These are phyloP conservation scores for Lepidurus couesii DNA, from an alignment of 1,140 invertebrate genomes.

Conservation along the genomic window DNA sequence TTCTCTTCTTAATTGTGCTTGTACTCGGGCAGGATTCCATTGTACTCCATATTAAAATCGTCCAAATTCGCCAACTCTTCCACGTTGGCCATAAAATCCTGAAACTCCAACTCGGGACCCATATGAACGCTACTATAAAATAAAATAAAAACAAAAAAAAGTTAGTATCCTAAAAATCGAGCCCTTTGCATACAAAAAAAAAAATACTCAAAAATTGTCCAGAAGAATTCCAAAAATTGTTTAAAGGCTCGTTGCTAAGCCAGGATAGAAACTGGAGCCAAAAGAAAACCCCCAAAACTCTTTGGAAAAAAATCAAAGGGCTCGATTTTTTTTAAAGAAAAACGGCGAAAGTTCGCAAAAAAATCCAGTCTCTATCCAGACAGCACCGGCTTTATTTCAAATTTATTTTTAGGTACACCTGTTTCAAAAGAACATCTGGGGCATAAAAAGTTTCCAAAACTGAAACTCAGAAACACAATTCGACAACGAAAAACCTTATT, in stretches of 20 bases:
- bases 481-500: not conserved
- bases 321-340: slow-evolving; percentile 6
- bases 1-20: slow-evolving; percentile 18
- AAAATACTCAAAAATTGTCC: not conserved
- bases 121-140: not conserved
- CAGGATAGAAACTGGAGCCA: slow-evolving; percentile 32
- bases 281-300: not conserved
- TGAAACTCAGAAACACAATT: not conserved
- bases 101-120: slow-evolving; percentile 23
- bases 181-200: slow-evolving; percentile 23
- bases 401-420: not conserved
- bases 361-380: slow-evolving; percentile 17
- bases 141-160: not conserved
- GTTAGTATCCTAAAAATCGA: slow-evolving; percentile 28
- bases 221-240: not conserved
- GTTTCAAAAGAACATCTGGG: slow-evolving; percentile 26
- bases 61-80: slow-evolving; percentile 26
- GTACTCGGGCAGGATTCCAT: slow-evolving; percentile 23
- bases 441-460: not conserved
- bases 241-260: slow-evolving; percentile 23
- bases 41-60: slow-evolving; percentile 29
- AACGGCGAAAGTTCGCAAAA: not conserved
- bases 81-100: slow-evolving; percentile 30
- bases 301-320: slow-evolving; percentile 8
- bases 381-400: slow-evolving; percentile 1